Percentiles rank a stretch among this genome's conserved stretches.
phyloP scores from a whole-genome alignment of 2,113 vertebrate species.

The Bagarius yarrelli region DNA sequence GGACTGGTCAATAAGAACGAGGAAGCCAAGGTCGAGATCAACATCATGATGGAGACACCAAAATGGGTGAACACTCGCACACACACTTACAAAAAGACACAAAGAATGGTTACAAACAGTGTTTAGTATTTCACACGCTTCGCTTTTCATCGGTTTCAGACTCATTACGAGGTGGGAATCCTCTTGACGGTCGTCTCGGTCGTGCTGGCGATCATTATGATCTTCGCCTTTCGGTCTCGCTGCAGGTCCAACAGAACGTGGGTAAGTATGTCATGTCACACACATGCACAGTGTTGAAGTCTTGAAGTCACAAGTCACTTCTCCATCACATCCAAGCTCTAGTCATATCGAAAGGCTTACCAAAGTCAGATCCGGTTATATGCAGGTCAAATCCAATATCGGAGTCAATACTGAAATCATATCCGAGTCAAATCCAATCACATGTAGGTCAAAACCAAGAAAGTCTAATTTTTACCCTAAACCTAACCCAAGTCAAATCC shows the following conservation, averaged over 20 bases:
- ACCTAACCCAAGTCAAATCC: too few relatives aligned
- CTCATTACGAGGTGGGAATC: slow-evolving; percentile 90
- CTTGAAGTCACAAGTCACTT: background rate
- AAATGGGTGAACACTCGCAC: slow-evolving; percentile 78
- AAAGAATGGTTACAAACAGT: background rate
- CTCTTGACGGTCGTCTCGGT: slow-evolving; percentile 88
- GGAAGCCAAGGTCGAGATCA: slow-evolving; percentile 88
- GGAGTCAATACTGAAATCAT: too few relatives aligned
- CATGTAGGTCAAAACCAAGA: too few relatives aligned
- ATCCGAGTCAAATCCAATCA: background rate
- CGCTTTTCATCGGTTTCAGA: slow-evolving; percentile 64
- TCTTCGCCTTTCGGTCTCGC: slow-evolving; percentile 82
- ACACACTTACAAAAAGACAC: background rate
- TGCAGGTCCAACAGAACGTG: slow-evolving; percentile 82
- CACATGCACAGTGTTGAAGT: background rate
- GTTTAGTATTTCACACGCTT: background rate
- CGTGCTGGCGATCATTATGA: slow-evolving; percentile 81
- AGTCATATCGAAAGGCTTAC: background rate
- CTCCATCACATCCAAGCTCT: background rate
- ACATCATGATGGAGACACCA: slow-evolving; percentile 76
- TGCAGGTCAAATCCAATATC: background rate
- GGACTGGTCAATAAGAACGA: slow-evolving; percentile 93
- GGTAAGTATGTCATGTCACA: slow-evolving; percentile 64
- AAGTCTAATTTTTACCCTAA: too few relatives aligned
- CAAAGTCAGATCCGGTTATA: background rate